Conservation (phyloP, 1,140 invertebrate genomes). For the Cotesia chilonis region DNA sequence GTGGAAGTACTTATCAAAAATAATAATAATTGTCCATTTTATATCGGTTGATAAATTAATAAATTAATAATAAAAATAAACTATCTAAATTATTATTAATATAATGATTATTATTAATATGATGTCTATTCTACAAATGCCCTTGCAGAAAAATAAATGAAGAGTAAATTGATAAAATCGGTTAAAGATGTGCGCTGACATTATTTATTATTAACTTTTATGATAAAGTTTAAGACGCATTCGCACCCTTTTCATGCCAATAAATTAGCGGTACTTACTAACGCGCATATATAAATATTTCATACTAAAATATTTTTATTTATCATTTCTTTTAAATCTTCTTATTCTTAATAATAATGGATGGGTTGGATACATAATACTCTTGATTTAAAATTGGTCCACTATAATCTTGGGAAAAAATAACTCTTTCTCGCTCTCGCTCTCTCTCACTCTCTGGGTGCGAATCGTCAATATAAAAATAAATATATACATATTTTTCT, state of each 20-base stretch:
- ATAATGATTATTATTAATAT: too few species aligned
- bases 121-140: too few species aligned
- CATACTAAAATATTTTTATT: too few species aligned
- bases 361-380: neutral
- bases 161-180: conserved; percentile 15
- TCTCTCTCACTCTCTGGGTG: conserved; percentile 10
- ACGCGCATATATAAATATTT: too few species aligned
- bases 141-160: neutral
- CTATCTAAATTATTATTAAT: too few species aligned
- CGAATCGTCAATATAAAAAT: conserved; percentile 9
- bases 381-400: neutral
- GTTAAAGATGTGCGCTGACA: neutral
- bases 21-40: too few species aligned
- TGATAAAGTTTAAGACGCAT: conserved; percentile 7
- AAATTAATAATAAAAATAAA: too few species aligned
- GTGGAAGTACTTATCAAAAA: too few species aligned
- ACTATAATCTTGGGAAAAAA: conserved; percentile 11
- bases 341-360: too few species aligned
- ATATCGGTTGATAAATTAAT: too few species aligned
- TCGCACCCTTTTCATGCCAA: conserved; percentile 14
- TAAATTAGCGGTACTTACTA: too few species aligned
- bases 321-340: too few species aligned
- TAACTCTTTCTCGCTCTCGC: neutral
- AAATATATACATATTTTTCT: conserved; percentile 2
- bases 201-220: neutral